A percentile compares a stretch with the other conserved stretches of the same genome.
phyloP scores from a whole-genome alignment of 2,113 vertebrate species.

The Eulemur rufifrons region DNA sequence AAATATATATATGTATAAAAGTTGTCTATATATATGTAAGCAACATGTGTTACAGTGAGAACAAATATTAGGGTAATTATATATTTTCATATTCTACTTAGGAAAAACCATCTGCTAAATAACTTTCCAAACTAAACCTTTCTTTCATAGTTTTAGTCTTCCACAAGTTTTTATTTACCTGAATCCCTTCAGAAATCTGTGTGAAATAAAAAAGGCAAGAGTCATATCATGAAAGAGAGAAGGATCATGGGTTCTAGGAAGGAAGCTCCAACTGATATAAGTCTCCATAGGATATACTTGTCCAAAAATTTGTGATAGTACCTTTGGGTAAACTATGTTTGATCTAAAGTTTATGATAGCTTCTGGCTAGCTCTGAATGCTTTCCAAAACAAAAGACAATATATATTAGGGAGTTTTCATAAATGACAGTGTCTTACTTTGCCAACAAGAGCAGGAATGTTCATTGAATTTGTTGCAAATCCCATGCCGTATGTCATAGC shows the following conservation, averaged over 20 bases:
- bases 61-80: neutral
- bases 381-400: conserved; percentile 34
- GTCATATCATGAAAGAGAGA: neutral
- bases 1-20: neutral
- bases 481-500: conserved; percentile 98
- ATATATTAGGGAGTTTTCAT: neutral
- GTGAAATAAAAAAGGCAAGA: conserved; percentile 1
- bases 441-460: conserved; percentile 96
- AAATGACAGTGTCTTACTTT: conserved; percentile 86
- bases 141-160: conserved; percentile 17
- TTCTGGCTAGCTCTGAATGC: neutral
- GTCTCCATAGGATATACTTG: neutral
- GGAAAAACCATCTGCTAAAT: neutral
- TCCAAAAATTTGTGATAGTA: neutral
- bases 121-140: conserved; percentile 8
- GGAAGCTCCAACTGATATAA: neutral
- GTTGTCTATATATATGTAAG: neutral
- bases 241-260: neutral
- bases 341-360: neutral
- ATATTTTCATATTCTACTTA: neutral
- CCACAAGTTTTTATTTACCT: neutral
- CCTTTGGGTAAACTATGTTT: neutral
- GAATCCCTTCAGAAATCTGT: neutral
- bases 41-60: neutral
- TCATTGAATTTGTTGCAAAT: conserved; percentile 99